phyloP scores from a whole-genome alignment of 2,113 vertebrate genomes.

The Carlito syrichta region DNA sequence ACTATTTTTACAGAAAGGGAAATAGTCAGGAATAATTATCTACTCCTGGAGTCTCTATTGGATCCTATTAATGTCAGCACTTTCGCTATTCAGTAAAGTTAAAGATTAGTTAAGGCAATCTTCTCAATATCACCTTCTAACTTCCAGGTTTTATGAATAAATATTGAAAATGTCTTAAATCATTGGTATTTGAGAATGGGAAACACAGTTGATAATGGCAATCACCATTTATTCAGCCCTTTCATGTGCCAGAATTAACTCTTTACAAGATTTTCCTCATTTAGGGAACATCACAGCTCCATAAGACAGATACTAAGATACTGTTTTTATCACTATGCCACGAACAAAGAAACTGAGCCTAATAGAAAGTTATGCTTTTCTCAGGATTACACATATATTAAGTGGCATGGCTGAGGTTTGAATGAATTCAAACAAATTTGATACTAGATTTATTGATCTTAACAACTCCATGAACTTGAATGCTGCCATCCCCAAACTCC shows the following conservation, averaged over 20 bases:
- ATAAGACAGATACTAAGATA: not conserved
- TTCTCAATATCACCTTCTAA: not conserved
- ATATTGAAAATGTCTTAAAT: not conserved
- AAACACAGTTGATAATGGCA: not conserved
- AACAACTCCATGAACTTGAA: not conserved
- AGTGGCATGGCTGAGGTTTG: not conserved
- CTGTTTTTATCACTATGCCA: not conserved
- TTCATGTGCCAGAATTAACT: not conserved
- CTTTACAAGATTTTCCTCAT: not conserved
- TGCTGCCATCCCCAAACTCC: not conserved
- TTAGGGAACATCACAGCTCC: not conserved
- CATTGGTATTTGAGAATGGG: not conserved
- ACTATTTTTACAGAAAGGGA: not conserved
- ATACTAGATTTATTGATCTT: not conserved
- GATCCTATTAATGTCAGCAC: not conserved
- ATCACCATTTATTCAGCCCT: not conserved
- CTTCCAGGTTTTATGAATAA: not conserved
- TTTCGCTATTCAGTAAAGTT: conserved; percentile 11
- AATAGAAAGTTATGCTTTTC: not conserved
- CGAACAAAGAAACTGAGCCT: conserved; percentile 7
- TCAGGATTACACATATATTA: not conserved
- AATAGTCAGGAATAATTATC: not conserved
- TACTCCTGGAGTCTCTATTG: not conserved
- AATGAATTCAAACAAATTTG: not conserved
- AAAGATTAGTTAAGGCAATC: conserved; percentile 6